Base-by-base conservation (phyloP, 1,140 invertebrate genomes). In the Dendrolimus punctatus region DNA sequence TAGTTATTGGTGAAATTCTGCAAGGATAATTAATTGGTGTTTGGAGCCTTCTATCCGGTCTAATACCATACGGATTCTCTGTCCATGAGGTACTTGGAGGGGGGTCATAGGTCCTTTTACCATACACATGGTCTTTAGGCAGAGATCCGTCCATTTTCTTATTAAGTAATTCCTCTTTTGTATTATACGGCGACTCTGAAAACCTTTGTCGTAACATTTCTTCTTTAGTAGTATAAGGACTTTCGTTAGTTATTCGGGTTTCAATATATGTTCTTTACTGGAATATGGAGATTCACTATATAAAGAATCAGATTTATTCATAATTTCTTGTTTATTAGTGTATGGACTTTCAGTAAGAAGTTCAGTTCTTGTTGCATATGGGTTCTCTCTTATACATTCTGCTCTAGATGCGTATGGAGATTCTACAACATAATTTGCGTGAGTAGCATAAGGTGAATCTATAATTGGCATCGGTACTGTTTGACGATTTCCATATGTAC, bases 261-360 rank as follows among this genome's bases (percentile, higher is more conserved):
- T 69, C 39, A 87, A 54, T 72, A 87, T 81, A 57, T 88, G 85
- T 56, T 87, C 85, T 69, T 88, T 88, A 53, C 79, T 87, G 44
- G 79, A 73, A 71, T 88, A 88, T 8, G 82, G 80, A n/a, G 77
- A 78, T 58, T 87, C 79, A 53, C 62, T 76, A 42, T 78, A 83
- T 10, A 76, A 38, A 0, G 77, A 73, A 49, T 85, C 80, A 8
- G 66, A 56, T 62, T 79, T 75, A 56, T 76, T 81, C 9, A 49
- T 49, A 6, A 74, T 62, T 6, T 87, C 82, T 58, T 81, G 80
- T 66, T 76, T 85, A 6, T 74, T 71, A 49, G 64, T 57, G 54
- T 87, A 85, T n/a, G 80, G 68, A 57, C 66, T 80, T 63, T 88
- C 85, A 44, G 58, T 51, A 9, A 71, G 55, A 6, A 64, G 41